phyloP scores from a whole-genome alignment of 2,797 vertebrate genomes.

The Malurus leucopterus region DNA sequence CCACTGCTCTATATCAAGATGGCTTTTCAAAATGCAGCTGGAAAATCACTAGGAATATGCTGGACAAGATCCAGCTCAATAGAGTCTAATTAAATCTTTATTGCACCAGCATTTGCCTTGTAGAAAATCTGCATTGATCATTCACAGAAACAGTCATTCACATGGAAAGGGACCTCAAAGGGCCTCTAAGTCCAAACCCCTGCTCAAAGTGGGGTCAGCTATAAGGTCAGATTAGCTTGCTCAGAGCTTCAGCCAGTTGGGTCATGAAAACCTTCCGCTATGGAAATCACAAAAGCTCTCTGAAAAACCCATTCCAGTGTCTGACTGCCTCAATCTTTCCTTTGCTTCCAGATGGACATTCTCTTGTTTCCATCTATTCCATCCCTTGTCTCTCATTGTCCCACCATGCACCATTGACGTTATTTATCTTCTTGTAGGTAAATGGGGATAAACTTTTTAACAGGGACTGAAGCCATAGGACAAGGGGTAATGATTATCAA shows the following conservation, averaged over 20 bases:
- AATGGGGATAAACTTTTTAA: background rate
- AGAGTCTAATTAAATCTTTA: constrained; percentile 28
- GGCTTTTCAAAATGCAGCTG: constrained; percentile 12
- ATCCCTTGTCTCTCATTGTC: background rate
- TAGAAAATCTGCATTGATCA: constrained; percentile 1
- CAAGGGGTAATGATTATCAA: background rate
- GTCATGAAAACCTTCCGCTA: background rate
- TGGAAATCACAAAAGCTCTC: background rate
- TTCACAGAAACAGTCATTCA: background rate
- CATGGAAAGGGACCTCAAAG: background rate
- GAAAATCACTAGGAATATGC: constrained; percentile 7
- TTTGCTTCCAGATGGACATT: background rate
- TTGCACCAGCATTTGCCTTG: background rate
- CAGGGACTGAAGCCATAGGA: fast-evolving
- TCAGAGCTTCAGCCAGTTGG: background rate
- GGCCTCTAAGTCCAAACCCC: background rate
- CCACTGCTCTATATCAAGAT: background rate
- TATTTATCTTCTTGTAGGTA: background rate
- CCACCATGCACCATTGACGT: background rate
- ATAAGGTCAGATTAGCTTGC: background rate
- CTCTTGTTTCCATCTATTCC: background rate
- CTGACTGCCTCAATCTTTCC: background rate
- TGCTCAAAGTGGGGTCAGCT: background rate
- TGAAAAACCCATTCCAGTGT: background rate
- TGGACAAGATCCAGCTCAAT: background rate